A percentile compares a stretch with the other conserved stretches of the same genome.
Conservation (phyloP, 2,888 invertebrate species). For the Troilus luridus region DNA sequence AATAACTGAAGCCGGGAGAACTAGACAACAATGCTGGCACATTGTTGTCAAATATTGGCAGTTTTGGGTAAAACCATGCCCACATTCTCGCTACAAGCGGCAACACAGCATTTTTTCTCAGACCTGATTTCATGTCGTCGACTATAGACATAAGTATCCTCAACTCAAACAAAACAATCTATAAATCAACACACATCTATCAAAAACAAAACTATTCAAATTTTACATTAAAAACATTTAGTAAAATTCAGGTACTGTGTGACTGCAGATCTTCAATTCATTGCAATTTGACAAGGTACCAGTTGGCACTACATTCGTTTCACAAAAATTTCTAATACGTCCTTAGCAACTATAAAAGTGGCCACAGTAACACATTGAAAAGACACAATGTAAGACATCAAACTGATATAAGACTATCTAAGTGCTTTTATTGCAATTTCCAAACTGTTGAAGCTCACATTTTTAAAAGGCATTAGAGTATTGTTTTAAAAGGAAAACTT, state of each 20-base stretch:
- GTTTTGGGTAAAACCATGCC: no score
- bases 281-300: not conserved
- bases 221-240: not conserved
- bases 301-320: slow-evolving; percentile 1
- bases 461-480: slow-evolving; percentile 1
- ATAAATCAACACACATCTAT: not conserved
- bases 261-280: not conserved
- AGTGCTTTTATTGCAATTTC: not conserved
- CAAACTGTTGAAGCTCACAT: not conserved
- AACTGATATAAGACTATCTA: not conserved
- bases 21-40: no score
- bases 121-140: no score
- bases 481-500: no score
- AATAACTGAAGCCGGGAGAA: no score
- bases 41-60: no score
- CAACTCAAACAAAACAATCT: not conserved
- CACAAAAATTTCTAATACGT: not conserved
- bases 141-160: not conserved
- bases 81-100: no score
- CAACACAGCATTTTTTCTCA: no score
- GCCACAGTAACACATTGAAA: not conserved
- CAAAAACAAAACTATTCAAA: not conserved
- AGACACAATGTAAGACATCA: not conserved
- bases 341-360: not conserved
- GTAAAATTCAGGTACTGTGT: not conserved